Evolutionary conservation across 2,888 invertebrate genomes (phyloP).

Genomic region (Euzophera pinguis): DNA sequence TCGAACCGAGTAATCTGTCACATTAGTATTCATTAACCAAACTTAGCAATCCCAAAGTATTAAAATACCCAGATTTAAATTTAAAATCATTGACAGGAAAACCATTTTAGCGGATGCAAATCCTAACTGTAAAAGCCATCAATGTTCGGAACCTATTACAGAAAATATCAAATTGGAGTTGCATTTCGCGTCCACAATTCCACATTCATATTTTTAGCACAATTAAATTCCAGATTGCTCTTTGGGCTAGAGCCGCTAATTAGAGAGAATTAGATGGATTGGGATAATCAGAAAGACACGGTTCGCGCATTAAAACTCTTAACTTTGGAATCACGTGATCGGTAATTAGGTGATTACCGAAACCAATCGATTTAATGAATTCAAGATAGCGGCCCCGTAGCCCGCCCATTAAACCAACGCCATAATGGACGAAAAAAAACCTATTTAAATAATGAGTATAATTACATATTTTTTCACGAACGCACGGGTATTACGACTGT

Average conservation of each 20-base stretch:
- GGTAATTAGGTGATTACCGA: constrained; percentile 79
- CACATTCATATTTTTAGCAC: constrained; percentile 32
- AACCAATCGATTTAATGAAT: constrained; percentile 78
- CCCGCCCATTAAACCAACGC: constrained; percentile 69
- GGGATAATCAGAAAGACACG: constrained; percentile 72
- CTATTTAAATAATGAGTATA: constrained; percentile 79
- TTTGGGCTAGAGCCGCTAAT: constrained; percentile 46
- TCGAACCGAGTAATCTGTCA: not conserved
- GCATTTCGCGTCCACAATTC: constrained; percentile 17
- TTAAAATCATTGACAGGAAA: constrained; percentile 14
- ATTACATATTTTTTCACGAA: constrained; percentile 77
- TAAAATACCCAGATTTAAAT: constrained; percentile 11
- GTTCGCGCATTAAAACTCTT: constrained; percentile 75
- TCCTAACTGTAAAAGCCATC: constrained; percentile 20
- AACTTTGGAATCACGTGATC: constrained; percentile 66
- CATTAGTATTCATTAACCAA: not conserved
- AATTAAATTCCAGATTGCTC: constrained; percentile 38
- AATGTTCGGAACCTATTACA: constrained; percentile 13
- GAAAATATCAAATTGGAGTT: constrained; percentile 9
- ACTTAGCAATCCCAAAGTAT: constrained; percentile 1
- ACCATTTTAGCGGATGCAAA: constrained; percentile 20
- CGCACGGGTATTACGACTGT: constrained; percentile 73
- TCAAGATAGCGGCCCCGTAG: constrained; percentile 68
- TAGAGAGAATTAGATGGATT: constrained; percentile 62
- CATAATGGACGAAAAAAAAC: constrained; percentile 74